Evolutionary conservation across 2,797 vertebrate species (phyloP), one percentile per base, ranked within the genome.

Genomic region (Gymnothorax javanicus): DNA sequence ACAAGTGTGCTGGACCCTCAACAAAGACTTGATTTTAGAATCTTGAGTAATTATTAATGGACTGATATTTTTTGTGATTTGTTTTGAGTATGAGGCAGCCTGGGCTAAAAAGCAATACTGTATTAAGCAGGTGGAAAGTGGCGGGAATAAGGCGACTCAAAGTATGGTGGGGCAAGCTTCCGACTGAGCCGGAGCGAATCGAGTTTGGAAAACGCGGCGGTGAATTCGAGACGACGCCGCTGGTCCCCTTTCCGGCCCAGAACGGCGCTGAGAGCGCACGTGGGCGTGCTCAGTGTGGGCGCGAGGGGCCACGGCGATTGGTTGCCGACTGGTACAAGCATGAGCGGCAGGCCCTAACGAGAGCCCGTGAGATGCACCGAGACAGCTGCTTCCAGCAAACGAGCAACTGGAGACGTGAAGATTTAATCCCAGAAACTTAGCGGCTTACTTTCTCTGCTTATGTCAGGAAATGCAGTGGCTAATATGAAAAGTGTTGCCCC

Each of bases 331-430:
- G 93, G 87, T 92, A 88, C 88, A 87, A 91, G 91, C 88, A 84
- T 94, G 94, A 95, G 93, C 92, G 94, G 91, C 93, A 88, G 89
- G 88, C 89, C 89, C 89, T 95, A 95, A 95, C 93, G 90, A 94
- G 93, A 67, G 88, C 94, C 88, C n/a, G 4, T 92, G 91, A 95
- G 94, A 87, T 88, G 87, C 75, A 54, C 20, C 9, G 50, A 83
- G 56, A 83, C 79, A 83, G 79, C 82, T 52, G 69, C 59, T 83
- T 84, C 52, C 13, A 84, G 43, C 71, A 82, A 62, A 62, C 4
- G 57, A 84, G 82, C 12, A 17, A 7, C 82, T 15, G 57, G 56
- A 83, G 82, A 83, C 56, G 11, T 25, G 23, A 25, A 87, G 82
- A 52, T 84, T 83, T 60, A 84, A 64, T n/a, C 69, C 59, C 23